Evolutionary conservation across 2,888 invertebrate species (phyloP), one percentile per base, ranked within the genome.

Genomic region (Pseudeuparius sepicola): DNA sequence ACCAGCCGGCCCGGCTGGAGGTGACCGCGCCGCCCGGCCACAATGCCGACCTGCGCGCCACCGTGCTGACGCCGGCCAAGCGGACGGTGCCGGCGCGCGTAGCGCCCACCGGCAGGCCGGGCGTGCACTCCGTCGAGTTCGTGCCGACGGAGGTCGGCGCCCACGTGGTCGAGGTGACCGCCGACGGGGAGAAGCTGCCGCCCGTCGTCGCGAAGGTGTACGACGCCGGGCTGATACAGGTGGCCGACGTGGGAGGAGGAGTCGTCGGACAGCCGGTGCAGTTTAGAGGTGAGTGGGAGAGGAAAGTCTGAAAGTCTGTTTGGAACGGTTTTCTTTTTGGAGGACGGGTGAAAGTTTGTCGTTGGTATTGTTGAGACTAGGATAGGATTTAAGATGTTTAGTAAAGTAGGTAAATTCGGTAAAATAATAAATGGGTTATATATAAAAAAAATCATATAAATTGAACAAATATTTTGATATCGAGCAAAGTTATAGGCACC

Each of bases 231-330:
- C 73, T 92, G 45, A 93, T 97, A 56, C 82, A 86, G 67, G 89
- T 97, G 47, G 87, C 92, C 34, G 90, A 94, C 60, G 85, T 96
- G 17, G 84, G 88, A 50, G 88, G 85, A 53, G 94, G 92, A 40
- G 80, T 88, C 42, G 90, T 96, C 23, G 94, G 94, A 34, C 89
- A 94, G 63, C 88, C 92, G 43, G 90, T 93, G 57, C 92, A 94
- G 64, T 97, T 98, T 64, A 78, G 85, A 77, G 90, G 92, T 92
- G 66, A 49, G 55, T 50, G n/a, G n/a, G n/a, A n/a, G n/a, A n/a
- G n/a, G n/a, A n/a, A n/a, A n/a, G n/a, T n/a, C n/a, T n/a, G n/a
- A n/a, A n/a, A n/a, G n/a, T n/a, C n/a, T n/a, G n/a, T n/a, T n/a
- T n/a, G n/a, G n/a, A n/a, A n/a, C n/a, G n/a, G n/a, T n/a, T n/a